Conservation (phyloP, 1,140 invertebrate species). For the Drosophila chauvacae region DNA sequence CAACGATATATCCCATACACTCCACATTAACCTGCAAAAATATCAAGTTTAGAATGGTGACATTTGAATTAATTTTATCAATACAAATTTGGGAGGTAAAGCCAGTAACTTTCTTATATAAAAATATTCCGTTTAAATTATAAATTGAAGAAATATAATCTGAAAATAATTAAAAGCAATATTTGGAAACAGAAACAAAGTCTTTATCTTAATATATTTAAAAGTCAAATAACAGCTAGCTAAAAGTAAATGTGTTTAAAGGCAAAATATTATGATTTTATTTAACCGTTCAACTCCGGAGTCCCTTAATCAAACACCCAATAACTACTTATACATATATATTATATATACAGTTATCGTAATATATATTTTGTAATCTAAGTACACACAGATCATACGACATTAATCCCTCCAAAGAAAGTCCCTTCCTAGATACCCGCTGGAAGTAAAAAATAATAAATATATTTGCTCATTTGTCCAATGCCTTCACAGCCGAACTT, state of each 20-base stretch:
- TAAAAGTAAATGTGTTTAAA: not conserved
- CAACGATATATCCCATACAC: not conserved
- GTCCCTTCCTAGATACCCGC: conserved; percentile 11
- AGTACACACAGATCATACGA: conserved; percentile 63
- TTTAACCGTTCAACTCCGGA: not conserved
- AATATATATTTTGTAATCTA: conserved; percentile 64
- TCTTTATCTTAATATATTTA: not conserved
- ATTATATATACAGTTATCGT: conserved; percentile 39
- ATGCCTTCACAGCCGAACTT: conserved; percentile 79
- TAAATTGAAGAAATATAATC: too few relatives aligned
- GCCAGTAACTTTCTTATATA: not conserved
- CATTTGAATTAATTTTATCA: not conserved
- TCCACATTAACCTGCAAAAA: not conserved
- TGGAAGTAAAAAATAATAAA: conserved; percentile 21
- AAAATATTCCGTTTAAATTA: not conserved
- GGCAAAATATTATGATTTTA: not conserved
- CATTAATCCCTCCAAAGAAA: conserved; percentile 10
- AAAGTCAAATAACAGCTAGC: too few relatives aligned
- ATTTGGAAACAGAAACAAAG: not conserved
- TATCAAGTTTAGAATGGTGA: not conserved
- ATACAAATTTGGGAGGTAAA: not conserved
- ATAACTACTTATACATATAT: not conserved
- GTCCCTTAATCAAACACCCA: not conserved
- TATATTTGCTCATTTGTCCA: conserved; percentile 69
- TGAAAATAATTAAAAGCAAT: too few relatives aligned